A percentile compares a stretch with the other conserved stretches of the same genome.
Evolutionary conservation across 2,113 vertebrate species (phyloP).

Genomic region (Formicarius rufipectus): DNA sequence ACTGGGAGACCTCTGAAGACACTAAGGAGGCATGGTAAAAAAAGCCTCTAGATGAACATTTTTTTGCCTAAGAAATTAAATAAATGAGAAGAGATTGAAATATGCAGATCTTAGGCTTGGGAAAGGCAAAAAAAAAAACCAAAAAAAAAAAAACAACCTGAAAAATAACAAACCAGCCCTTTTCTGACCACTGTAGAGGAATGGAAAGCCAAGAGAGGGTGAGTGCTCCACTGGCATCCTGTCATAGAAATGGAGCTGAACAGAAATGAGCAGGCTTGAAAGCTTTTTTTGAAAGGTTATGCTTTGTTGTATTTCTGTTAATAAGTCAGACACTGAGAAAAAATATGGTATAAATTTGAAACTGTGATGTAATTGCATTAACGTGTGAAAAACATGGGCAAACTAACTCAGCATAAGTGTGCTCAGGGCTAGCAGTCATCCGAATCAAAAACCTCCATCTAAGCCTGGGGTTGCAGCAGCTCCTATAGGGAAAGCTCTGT

Average conservation of each 20-base stretch:
- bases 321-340: neutral
- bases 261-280: neutral
- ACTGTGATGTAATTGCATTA: neutral
- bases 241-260: neutral
- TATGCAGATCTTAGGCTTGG: neutral
- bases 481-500: neutral
- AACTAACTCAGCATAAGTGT: neutral
- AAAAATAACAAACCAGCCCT: neutral
- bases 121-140: neutral
- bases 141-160: neutral
- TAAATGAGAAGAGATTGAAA: conserved; percentile 11
- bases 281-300: neutral
- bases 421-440: neutral
- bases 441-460: neutral
- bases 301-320: neutral
- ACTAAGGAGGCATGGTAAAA: neutral
- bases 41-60: neutral
- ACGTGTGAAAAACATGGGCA: neutral
- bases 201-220: neutral
- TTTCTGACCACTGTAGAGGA: neutral
- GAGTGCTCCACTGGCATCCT: neutral
- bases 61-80: neutral
- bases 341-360: neutral
- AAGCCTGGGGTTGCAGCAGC: neutral
- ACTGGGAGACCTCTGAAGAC: neutral